Base-by-base conservation (phyloP, 2,797 vertebrate genomes). In the Pseudopleuronectes americanus region DNA sequence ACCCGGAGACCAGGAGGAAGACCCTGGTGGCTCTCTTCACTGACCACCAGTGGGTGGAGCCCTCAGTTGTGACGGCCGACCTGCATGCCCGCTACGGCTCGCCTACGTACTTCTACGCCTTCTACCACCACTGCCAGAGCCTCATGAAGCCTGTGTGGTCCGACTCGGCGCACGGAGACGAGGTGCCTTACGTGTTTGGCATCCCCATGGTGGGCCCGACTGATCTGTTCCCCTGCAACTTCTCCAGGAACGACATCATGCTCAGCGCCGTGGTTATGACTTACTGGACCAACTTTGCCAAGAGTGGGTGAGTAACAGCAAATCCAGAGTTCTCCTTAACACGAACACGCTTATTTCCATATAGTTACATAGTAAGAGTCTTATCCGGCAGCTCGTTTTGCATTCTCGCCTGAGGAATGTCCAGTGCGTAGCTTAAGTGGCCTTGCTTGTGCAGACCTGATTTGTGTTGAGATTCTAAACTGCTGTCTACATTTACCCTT, bases 81-180 rank as follows among this genome's bases (percentile, higher is more conserved):
- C 95, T 99, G 21, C 98, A 99, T 0, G 98, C 98, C 54, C 97
- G 97, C 75, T 99, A 99, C 0, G 97, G 97, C 76, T 99, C 98
- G 0, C 98, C 98, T n/a, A 98, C 97, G 0, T 99, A 96, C 91
- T 99, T 99, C 94, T 99, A 99, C 54, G 97, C 98, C 84, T 99
- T 99, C 91, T 99, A 99, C 90, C 98, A 99, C 91, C 98, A 99
- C 95, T 99, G 98, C 94, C 98, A 99, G 94, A 99, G 98, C 93
- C 95, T 98, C 78, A 99, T 99, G 98, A 99, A 99, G 92, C 98
- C 98, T 0, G 96, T 97, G 2, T 99, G 98, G 98, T 98, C 98
- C 0, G 98, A 99, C 33, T 96, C 98, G 0, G 97, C 98, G 19
- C 98, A 99, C 1, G 98, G 98, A 61, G 98, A 99, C 0, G 98